Conservation (phyloP, 2,113 vertebrate genomes). For the Aegithalos caudatus region DNA sequence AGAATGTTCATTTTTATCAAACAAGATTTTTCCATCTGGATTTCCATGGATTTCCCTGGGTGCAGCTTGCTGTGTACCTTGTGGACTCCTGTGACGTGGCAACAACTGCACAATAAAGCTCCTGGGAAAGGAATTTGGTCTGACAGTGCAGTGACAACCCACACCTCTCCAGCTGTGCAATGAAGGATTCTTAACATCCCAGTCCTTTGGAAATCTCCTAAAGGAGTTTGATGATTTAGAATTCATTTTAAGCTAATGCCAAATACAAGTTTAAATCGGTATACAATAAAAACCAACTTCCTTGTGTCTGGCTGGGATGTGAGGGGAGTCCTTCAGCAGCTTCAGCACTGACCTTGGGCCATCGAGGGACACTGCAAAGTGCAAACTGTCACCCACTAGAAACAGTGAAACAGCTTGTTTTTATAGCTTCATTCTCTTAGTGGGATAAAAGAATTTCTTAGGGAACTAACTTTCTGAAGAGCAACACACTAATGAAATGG, state of each 20-base stretch:
- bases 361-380: background rate
- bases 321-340: background rate
- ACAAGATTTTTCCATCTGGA: background rate
- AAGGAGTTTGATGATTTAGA: background rate
- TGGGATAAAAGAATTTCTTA: background rate
- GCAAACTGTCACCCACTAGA: background rate
- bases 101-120: background rate
- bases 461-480: fast-evolving
- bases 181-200: background rate
- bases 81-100: background rate
- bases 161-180: background rate
- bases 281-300: background rate
- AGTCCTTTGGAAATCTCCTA: background rate
- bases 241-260: background rate
- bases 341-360: background rate
- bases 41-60: background rate
- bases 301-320: background rate
- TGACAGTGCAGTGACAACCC: background rate
- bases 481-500: background rate
- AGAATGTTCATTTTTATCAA: background rate
- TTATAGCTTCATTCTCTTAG: background rate
- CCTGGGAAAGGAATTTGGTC: background rate
- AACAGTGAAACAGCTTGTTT: background rate
- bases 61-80: background rate
- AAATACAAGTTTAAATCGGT: background rate